These are phyloP conservation scores for Pandemis heparana DNA, from an alignment of 2,888 invertebrate genomes.

Conservation along the genomic window DNA sequence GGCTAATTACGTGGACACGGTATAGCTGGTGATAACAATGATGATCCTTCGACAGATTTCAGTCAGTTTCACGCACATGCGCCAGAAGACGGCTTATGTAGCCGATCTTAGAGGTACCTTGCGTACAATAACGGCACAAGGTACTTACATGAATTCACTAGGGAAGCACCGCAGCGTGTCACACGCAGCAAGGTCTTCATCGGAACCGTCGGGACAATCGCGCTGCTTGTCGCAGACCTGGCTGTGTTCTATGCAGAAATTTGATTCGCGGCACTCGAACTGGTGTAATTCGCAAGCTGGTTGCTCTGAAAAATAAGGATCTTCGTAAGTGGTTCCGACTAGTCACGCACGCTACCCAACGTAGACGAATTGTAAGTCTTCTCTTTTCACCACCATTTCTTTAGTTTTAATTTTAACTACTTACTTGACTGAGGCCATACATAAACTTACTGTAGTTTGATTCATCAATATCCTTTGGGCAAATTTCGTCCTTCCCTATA, in stretches of 20 bases:
- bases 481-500: conserved; percentile 45
- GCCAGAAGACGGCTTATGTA: too few species aligned
- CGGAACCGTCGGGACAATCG: conserved; percentile 69
- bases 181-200: conserved; percentile 61
- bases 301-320: background rate
- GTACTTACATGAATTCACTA: conserved; percentile 71
- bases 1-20: too few species aligned
- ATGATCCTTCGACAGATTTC: too few species aligned
- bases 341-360: too few species aligned
- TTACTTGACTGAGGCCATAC: background rate
- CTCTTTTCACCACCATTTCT: background rate
- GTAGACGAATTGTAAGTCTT: too few species aligned
- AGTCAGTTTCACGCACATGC: too few species aligned
- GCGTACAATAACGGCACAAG: background rate
- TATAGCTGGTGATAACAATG: too few species aligned
- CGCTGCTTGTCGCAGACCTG: conserved; percentile 62
- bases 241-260: conserved; percentile 62
- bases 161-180: conserved; percentile 59
- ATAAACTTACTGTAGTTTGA: conserved; percentile 19
- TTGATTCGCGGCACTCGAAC: conserved; percentile 57
- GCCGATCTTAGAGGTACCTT: too few species aligned
- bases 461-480: conserved; percentile 5
- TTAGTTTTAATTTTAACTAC: background rate
- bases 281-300: conserved; percentile 54
- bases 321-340: background rate